phyloP scores from a whole-genome alignment of 2,113 vertebrate species.

The Dasypus novemcinctus region DNA sequence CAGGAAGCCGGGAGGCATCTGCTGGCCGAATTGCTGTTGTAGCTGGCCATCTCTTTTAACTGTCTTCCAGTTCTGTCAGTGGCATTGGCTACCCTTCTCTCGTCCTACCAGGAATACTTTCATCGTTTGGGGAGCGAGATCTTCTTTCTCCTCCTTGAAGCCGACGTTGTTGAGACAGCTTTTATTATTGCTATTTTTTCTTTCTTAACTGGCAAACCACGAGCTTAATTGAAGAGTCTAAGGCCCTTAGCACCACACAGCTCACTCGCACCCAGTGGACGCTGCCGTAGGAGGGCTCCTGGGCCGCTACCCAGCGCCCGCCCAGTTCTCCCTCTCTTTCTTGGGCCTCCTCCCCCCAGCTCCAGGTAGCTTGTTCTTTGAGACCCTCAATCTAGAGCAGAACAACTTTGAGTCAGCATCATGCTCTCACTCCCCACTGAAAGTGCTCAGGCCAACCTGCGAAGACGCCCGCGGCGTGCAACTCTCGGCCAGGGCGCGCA shows the following conservation, averaged over 20 bases:
- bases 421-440: fast-evolving
- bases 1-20: background rate
- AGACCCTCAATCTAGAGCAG: background rate
- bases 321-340: background rate
- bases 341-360: background rate
- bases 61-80: background rate
- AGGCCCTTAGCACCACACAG: background rate
- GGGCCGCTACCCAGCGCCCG: fast-evolving
- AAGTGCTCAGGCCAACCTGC: fast-evolving
- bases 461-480: fast-evolving
- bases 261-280: fast-evolving
- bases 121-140: background rate
- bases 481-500: background rate
- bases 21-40: fast-evolving
- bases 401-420: background rate
- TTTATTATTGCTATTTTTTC: background rate
- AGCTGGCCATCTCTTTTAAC: fast-evolving
- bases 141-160: background rate
- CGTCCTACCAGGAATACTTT: background rate
- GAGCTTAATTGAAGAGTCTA: background rate
- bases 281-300: fast-evolving
- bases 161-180: background rate
- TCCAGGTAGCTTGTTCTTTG: background rate
- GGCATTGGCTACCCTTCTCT: background rate
- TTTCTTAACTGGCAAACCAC: background rate